Conservation (phyloP, 2,797 vertebrate species). For the Poeciliopsis paucimaculata region DNA sequence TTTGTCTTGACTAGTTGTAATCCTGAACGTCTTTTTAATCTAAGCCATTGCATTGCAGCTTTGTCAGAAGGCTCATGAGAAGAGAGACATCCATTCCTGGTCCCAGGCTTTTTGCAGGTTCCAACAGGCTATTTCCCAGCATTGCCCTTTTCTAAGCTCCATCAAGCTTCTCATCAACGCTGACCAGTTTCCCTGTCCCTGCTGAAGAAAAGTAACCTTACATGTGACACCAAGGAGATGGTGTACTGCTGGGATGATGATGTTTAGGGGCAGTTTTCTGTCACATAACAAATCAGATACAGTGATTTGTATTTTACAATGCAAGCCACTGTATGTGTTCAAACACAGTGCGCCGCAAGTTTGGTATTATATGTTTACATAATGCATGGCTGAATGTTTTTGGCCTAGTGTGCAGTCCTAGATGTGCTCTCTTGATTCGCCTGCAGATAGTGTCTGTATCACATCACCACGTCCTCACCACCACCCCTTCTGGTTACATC, state of each 20-base stretch:
- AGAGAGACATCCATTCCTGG: not conserved
- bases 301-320: not conserved
- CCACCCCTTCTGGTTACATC: slow-evolving; percentile 59
- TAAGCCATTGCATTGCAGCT: not conserved
- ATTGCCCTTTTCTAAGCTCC: not conserved
- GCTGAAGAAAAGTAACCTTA: not conserved
- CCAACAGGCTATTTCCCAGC: not conserved
- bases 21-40: not conserved
- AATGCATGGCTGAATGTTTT: slow-evolving; percentile 15
- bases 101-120: not conserved
- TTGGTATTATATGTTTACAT: slow-evolving; percentile 20
- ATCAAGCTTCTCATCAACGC: not conserved
- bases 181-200: not conserved
- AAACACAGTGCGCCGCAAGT: not conserved
- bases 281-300: not conserved
- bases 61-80: not conserved
- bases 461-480: slow-evolving; percentile 5
- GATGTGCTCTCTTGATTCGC: slow-evolving; percentile 48
- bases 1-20: not conserved
- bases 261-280: not conserved
- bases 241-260: not conserved
- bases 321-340: not conserved
- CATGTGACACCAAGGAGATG: not conserved
- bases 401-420: slow-evolving; percentile 24
- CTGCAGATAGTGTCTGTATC: slow-evolving; percentile 55